Evolutionary conservation across 2,113 vertebrate genomes (phyloP), one percentile per base, ranked within the genome.

Genomic region (Protomyctophum bolini): DNA sequence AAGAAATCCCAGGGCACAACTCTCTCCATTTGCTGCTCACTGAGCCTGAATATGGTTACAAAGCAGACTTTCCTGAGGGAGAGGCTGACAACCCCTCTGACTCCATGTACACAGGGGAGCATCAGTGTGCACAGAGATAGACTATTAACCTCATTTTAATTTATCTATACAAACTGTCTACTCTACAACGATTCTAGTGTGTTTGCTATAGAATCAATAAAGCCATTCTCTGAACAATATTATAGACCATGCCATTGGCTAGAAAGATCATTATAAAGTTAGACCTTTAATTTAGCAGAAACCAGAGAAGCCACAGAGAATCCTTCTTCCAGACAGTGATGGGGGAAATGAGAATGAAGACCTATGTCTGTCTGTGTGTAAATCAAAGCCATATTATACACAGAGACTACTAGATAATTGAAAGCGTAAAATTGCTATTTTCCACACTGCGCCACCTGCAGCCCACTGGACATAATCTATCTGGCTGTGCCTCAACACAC

Each of bases 21-120:
- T 68, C 70, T 70, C 63, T 49, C 70, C 63, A 83, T 83, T 77
- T 83, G 73, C 75, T 63, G 86, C 81, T 91, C 65, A 89, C 47
- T 80, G 61, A 82, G 80, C 82, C 86, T 86, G 82, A 92, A 89
- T 83, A 74, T 83, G 71, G 67, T 61, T 81, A 69, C 55, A 70
- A 52, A 68, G 55, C 66, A 68, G 73, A 67, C 64, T 15, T 76
- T 82, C 82, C 79, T 84, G 76, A 45, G 77, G 86, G 86, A 88
- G 65, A 73, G 14, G 66, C 63, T 68, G 68, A 66, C 69, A 80
- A 76, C 41, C 80, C 72, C 74, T 82, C 68, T 83, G 75, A 80
- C 66, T 77, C 51, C 56, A 63, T 57, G 70, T 45, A 61, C 68
- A 61, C 81, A 63, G 45, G 76, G 73, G 63, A 73, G 66, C 57